Conservation (phyloP, 2,888 invertebrate species). For the Xanthia icteritia region DNA sequence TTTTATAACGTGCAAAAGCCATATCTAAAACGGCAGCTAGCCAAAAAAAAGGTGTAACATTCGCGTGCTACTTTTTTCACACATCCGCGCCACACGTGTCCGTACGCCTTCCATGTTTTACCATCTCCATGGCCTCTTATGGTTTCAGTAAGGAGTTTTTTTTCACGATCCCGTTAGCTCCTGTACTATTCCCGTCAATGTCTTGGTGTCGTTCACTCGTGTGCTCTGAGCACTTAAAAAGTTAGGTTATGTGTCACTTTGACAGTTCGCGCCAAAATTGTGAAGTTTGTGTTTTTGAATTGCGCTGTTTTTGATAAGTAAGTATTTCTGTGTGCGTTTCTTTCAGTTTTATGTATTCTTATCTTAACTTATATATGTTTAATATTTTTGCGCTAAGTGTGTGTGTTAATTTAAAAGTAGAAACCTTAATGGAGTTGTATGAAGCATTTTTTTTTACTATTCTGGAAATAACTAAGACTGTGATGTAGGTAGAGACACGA, state of each 20-base stretch:
- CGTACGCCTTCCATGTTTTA: conserved; percentile 42
- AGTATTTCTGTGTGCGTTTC: conserved; percentile 53
- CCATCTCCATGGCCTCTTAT: conserved; percentile 48
- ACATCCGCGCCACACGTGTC: conserved; percentile 26
- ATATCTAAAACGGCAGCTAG: conserved; percentile 1
- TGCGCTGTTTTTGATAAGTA: conserved; percentile 48
- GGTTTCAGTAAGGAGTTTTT: conserved; percentile 78
- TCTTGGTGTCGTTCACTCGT: conserved; percentile 78
- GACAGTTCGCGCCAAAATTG: conserved; percentile 80
- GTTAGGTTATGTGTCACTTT: conserved; percentile 80
- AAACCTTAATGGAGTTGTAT: too few species aligned
- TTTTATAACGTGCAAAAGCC: neutral
- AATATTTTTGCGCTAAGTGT: neutral
- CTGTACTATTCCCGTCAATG: conserved; percentile 82
- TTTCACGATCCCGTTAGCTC: conserved; percentile 80
- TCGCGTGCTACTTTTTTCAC: neutral
- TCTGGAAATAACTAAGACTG: neutral
- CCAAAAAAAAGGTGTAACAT: conserved; percentile 7
- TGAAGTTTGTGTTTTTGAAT: conserved; percentile 67
- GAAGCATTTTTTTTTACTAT: neutral
- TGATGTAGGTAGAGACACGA: neutral
- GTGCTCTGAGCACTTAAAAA: conserved; percentile 68
- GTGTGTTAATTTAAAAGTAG: too few species aligned
- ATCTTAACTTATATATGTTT: neutral
- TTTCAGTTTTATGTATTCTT: neutral